These are phyloP conservation scores for Shinisaurus crocodilurus DNA, from an alignment of 2,113 vertebrate genomes.

Conservation along the genomic window DNA sequence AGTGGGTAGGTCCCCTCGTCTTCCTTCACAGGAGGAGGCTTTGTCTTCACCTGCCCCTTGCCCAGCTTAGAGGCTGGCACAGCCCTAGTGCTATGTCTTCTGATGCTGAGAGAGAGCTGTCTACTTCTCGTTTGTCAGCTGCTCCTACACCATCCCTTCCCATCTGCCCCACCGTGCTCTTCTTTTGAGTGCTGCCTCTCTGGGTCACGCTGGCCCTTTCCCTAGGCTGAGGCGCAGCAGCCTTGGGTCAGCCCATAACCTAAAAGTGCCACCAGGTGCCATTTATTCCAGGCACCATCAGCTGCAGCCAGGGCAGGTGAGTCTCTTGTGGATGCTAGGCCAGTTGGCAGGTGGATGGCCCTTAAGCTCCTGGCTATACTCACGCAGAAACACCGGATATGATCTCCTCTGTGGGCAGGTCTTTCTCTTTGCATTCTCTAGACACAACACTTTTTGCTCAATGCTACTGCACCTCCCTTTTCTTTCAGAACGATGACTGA, in stretches of 20 bases:
- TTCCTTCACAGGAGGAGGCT: background rate
- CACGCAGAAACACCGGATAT: background rate
- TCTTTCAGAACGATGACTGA: background rate
- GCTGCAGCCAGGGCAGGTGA: background rate
- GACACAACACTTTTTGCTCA: background rate
- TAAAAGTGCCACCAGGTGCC: no score
- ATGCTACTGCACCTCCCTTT: background rate
- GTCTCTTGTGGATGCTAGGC: background rate
- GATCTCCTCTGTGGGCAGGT: background rate
- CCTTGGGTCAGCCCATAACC: background rate
- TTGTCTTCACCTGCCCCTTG: background rate
- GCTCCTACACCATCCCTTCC: background rate
- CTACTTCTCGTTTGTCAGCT: background rate
- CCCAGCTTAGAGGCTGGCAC: background rate
- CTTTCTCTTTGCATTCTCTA: background rate
- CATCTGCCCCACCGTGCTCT: background rate
- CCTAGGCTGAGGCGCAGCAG: background rate
- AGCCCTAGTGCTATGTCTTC: background rate
- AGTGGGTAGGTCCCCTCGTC: no score
- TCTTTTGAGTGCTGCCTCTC: background rate
- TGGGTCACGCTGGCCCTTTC: background rate
- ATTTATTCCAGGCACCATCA: background rate
- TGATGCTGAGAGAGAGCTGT: background rate
- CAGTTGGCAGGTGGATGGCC: background rate
- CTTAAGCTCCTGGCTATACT: background rate